A percentile compares a stretch with the other conserved stretches of the same genome.
These are phyloP conservation scores for Ophraella communa DNA, from an alignment of 2,888 invertebrate genomes.

Conservation along the genomic window DNA sequence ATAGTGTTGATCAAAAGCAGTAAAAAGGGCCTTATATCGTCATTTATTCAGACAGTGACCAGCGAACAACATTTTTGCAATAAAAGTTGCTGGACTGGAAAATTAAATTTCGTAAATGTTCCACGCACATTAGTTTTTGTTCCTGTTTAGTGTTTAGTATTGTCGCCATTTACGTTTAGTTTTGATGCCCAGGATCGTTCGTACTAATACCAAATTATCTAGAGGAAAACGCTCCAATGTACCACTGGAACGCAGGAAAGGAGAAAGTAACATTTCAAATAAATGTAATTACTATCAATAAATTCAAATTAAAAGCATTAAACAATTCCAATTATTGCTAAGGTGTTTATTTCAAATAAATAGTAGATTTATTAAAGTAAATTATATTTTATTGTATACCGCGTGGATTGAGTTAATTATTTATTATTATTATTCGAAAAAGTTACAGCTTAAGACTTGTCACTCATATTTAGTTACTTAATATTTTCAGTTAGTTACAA, in stretches of 20 bases:
- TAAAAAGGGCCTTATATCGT: constrained; percentile 43
- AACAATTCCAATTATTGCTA: too few species aligned
- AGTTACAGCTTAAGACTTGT: not conserved
- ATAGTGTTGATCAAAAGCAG: constrained; percentile 38
- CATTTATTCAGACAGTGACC: constrained; percentile 50
- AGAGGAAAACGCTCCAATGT: constrained; percentile 17
- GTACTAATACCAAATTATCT: constrained; percentile 41
- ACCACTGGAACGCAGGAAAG: not conserved
- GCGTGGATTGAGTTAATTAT: not conserved
- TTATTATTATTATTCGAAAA: not conserved
- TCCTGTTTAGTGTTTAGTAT: constrained; percentile 47
- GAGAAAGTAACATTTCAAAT: too few species aligned
- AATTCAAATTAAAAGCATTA: too few species aligned
- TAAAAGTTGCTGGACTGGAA: constrained; percentile 58
- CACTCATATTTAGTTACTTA: too few species aligned
- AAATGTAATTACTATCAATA: not conserved
- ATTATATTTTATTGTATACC: too few species aligned
- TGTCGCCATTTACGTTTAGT: constrained; percentile 43
- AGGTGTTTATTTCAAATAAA: too few species aligned
- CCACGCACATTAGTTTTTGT: constrained; percentile 59
- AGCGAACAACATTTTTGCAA: constrained; percentile 53
- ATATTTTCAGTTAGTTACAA: not conserved
- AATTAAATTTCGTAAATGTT: constrained; percentile 60
- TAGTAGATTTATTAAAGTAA: too few species aligned
- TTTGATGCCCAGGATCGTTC: constrained; percentile 27